Conservation (phyloP, 2,113 vertebrate species). For the Echinops telfairi region DNA sequence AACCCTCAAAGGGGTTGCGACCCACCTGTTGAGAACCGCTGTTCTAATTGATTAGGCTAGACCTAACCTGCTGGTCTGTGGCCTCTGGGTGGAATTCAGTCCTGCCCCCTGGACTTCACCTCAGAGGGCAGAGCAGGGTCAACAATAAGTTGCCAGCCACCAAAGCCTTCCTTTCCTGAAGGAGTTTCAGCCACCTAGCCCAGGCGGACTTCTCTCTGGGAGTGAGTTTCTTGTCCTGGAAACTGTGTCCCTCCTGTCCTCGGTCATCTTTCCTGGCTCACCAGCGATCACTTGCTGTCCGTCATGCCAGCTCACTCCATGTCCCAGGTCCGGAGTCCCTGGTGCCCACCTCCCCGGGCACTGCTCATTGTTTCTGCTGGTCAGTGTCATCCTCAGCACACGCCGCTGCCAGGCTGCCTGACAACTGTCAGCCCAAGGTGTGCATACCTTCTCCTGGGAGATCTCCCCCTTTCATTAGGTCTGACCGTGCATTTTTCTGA, state of each 20-base stretch:
- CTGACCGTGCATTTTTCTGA: slow-evolving; percentile 73
- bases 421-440: slow-evolving; percentile 81
- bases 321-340: neutral
- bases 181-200: neutral
- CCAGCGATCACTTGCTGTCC: neutral
- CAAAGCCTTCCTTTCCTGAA: neutral
- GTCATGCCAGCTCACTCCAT: neutral
- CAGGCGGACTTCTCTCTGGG: neutral
- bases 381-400: slow-evolving; percentile 61
- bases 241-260: slow-evolving; percentile 20
- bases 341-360: neutral
- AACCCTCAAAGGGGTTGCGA: no score
- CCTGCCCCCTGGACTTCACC: neutral
- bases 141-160: neutral
- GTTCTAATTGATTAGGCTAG: no score
- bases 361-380: slow-evolving; percentile 31
- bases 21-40: no score
- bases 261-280: neutral
- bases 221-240: neutral
- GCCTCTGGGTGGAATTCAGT: neutral
- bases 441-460: slow-evolving; percentile 78
- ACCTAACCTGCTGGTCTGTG: neutral
- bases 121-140: neutral
- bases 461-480: slow-evolving; percentile 80
- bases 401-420: slow-evolving; percentile 46